A percentile compares a stretch with the other conserved stretches of the same genome.
phyloP scores from a whole-genome alignment of 2,888 invertebrate genomes.

The Branchellion lobata region DNA sequence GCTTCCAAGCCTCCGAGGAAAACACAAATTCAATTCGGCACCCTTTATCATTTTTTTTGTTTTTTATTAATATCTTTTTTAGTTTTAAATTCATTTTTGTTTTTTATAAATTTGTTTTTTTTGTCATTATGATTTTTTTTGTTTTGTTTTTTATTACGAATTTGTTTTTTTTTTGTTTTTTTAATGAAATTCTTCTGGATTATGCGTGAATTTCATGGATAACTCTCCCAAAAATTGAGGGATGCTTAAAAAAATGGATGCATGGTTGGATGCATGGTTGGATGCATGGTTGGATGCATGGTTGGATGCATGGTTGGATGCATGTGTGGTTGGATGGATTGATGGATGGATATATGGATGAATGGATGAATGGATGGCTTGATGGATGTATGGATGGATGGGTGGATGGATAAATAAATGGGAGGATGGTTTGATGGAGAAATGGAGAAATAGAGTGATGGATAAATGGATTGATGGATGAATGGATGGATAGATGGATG shows the following conservation, averaged over 20 bases:
- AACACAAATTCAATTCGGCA: too few relatives aligned
- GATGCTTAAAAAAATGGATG: background rate
- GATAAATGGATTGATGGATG: background rate
- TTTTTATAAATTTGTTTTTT: too few relatives aligned
- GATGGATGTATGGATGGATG: background rate
- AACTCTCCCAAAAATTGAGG: background rate
- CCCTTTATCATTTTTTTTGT: too few relatives aligned
- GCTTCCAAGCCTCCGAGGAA: too few relatives aligned
- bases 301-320: background rate
- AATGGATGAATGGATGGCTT: background rate
- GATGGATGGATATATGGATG: background rate
- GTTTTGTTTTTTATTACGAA: too few relatives aligned
- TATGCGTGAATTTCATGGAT: too few relatives aligned
- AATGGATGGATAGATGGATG: background rate
- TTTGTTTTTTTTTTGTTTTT: too few relatives aligned
- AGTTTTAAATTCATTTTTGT: too few relatives aligned
- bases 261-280: background rate
- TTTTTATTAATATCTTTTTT: too few relatives aligned
- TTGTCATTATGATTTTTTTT: too few relatives aligned
- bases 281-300: constrained; percentile 10
- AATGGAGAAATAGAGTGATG: background rate
- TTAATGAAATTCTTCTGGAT: too few relatives aligned
- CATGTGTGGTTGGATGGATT: background rate
- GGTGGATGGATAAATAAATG: background rate
- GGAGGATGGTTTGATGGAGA: background rate